These are phyloP conservation scores for Brachionus plicatilis DNA, from an alignment of 1,140 invertebrate species.

Conservation along the genomic window DNA sequence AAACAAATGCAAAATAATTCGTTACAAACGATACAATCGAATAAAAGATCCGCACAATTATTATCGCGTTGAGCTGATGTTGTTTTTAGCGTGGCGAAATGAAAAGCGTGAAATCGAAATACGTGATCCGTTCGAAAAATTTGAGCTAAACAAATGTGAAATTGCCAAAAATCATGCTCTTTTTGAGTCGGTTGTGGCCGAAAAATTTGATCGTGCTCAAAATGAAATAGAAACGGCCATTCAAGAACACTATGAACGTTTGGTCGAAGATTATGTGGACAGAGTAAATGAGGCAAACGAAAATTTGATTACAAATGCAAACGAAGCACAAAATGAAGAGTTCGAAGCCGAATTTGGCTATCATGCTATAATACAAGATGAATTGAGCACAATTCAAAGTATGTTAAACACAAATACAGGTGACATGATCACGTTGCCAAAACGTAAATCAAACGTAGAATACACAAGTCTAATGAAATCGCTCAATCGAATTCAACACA, in stretches of 20 bases:
- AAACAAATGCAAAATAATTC: neutral
- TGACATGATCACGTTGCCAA: no score
- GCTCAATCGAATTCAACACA: no score
- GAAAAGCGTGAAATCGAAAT: neutral
- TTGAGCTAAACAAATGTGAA: neutral
- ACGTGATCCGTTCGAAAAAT: neutral
- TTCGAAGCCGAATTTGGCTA: no score
- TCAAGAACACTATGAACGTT: neutral
- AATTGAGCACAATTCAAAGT: no score
- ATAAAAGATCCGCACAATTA: constrained; percentile 3
- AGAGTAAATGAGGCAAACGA: no score
- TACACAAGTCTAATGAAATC: no score
- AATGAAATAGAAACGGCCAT: neutral
- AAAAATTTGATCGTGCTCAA: neutral
- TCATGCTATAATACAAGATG: no score
- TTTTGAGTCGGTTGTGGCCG: neutral
- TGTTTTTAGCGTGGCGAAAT: neutral
- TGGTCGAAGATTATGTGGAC: no score
- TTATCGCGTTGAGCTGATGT: neutral
- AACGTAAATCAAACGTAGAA: no score
- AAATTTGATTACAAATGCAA: no score
- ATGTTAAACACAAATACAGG: neutral
- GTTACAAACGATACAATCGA: neutral
- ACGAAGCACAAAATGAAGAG: neutral
- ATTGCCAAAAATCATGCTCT: neutral